These are phyloP conservation scores for Stegana nigrithorax DNA, from an alignment of 2,888 invertebrate genomes.

Conservation along the genomic window DNA sequence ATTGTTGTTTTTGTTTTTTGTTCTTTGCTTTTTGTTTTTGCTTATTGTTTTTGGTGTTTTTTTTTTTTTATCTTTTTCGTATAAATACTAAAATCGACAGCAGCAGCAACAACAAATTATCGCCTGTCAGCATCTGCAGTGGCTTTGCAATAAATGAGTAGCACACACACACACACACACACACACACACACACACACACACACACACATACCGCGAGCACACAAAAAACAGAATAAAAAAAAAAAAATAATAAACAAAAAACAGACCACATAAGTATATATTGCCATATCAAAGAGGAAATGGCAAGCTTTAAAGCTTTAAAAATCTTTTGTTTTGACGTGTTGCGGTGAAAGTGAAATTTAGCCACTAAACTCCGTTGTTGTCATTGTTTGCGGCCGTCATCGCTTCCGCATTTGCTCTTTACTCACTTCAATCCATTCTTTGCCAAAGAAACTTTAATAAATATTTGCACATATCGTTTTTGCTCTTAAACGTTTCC, in stretches of 20 bases:
- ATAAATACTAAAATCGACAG: slow-evolving; percentile 44
- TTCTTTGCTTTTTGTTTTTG: neutral
- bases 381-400: slow-evolving; percentile 18
- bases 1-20: no score
- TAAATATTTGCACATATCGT: neutral
- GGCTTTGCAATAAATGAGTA: slow-evolving; percentile 3
- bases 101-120: slow-evolving; percentile 41
- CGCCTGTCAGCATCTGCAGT: slow-evolving; percentile 41
- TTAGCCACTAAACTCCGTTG: slow-evolving; percentile 29
- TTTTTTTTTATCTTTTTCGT: slow-evolving; percentile 24
- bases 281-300: slow-evolving; percentile 43
- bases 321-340: slow-evolving; percentile 54
- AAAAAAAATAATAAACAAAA: neutral
- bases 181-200: no score
- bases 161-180: no score
- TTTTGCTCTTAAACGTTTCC: neutral
- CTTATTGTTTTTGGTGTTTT: slow-evolving; percentile 9
- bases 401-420: slow-evolving; percentile 15
- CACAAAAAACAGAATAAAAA: no score
- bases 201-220: neutral
- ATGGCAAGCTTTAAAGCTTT: slow-evolving; percentile 43
- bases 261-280: slow-evolving; percentile 31
- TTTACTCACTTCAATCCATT: neutral
- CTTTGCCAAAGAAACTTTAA: neutral
- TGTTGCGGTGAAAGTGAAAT: slow-evolving; percentile 63